A percentile compares a stretch with the other conserved stretches of the same genome.
phyloP scores from a whole-genome alignment of 2,888 invertebrate genomes.

The Blera fallax region DNA sequence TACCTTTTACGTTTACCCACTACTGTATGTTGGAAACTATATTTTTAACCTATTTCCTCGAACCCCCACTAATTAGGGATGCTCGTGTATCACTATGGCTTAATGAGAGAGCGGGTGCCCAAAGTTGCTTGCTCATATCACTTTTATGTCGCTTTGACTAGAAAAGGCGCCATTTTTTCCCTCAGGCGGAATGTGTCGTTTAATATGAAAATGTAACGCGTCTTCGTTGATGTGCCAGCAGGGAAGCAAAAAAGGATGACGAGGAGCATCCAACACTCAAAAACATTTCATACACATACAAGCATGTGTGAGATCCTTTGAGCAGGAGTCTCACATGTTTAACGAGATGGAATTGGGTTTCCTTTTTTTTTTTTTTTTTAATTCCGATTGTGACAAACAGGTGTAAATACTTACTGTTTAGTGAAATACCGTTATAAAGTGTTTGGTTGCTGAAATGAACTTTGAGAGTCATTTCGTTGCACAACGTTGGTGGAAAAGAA shows the following conservation, averaged over 20 bases:
- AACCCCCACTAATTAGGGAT: constrained; percentile 47
- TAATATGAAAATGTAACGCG: constrained; percentile 29
- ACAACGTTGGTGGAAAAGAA: no score
- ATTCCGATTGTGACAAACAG: constrained; percentile 13
- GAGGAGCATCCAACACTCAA: not conserved
- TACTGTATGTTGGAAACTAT: not conserved
- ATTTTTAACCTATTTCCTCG: constrained; percentile 34
- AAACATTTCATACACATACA: not conserved
- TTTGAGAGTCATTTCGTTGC: no score
- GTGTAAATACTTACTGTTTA: not conserved
- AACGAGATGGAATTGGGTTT: constrained; percentile 30
- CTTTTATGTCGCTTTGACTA: constrained; percentile 46
- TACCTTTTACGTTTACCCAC: not conserved
- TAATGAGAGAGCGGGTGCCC: constrained; percentile 28
- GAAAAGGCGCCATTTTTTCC: constrained; percentile 20
- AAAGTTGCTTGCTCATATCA: constrained; percentile 60
- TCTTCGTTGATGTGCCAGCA: constrained; percentile 13
- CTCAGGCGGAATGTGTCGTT: constrained; percentile 35
- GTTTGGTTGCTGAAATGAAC: no score
- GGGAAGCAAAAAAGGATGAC: not conserved
- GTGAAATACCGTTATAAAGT: not conserved
- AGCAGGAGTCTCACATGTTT: constrained; percentile 5
- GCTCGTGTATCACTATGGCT: constrained; percentile 23
- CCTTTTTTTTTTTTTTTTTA: not conserved
- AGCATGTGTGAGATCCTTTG: not conserved